Conservation (phyloP, 2,797 vertebrate genomes). For the Thamnophis elegans region DNA sequence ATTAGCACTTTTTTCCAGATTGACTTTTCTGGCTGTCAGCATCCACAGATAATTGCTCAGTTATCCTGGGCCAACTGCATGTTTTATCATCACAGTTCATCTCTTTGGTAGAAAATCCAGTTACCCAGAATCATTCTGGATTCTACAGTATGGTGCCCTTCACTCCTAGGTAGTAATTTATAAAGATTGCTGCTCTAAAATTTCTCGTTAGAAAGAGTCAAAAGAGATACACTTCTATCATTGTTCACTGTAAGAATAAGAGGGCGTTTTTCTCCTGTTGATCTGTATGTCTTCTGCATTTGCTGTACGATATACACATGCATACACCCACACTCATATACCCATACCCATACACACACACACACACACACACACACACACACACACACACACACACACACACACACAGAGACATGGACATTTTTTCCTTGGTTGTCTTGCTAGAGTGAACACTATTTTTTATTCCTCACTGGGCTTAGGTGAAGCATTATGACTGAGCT, state of each 20-base stretch:
- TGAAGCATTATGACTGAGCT: background rate
- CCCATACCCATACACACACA: too few relatives aligned
- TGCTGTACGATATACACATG: background rate
- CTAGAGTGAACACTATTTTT: background rate
- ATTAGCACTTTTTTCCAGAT: background rate
- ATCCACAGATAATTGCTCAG: constrained; percentile 8
- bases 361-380: background rate
- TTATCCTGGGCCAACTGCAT: constrained; percentile 15
- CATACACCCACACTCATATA: background rate
- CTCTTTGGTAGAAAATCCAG: constrained; percentile 35
- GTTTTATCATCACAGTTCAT: constrained; percentile 42
- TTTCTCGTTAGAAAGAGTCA: constrained; percentile 46
- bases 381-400: background rate
- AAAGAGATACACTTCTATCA: constrained; percentile 33
- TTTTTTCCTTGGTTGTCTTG: background rate
- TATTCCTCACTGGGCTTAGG: background rate
- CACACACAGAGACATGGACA: background rate
- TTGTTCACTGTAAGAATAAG: constrained; percentile 38
- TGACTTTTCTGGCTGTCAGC: constrained; percentile 30
- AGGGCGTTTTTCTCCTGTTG: background rate
- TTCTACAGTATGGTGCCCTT: background rate
- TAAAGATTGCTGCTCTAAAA: constrained; percentile 28
- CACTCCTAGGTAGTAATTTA: constrained; percentile 45
- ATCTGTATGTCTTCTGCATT: background rate
- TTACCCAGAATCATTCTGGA: constrained; percentile 32